Evolutionary conservation across 2,888 invertebrate species (phyloP), one percentile per base, ranked within the genome.

Genomic region (Troides helena): DNA sequence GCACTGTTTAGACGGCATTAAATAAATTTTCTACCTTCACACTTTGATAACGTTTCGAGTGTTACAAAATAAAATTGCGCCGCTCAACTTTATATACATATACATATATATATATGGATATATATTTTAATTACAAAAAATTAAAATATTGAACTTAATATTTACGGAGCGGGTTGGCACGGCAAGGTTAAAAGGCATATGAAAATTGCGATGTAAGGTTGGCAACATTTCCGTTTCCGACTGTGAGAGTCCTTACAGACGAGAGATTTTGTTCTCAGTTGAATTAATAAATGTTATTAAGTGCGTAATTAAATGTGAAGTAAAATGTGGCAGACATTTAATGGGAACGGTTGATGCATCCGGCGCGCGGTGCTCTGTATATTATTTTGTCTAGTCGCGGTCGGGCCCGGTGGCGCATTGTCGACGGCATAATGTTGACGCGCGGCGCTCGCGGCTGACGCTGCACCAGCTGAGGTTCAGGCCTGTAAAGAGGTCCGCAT

Each of bases 151-250:
- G 84, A 84, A 88, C 83, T 84, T 81, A 85, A 85, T 82, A 81
- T 80, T 78, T 82, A 81, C 81, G 78, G 65, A 78, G 82, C 82
- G 82, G 80, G 83, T 83, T 84, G 86, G 84, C 82, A 78, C 85
- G 85, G 81, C 80, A 84, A 87, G 85, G 89, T 90, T 87, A 92
- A 91, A 88, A 85, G 86, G 88, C 91, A 86, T 92, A 85, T 87
- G 81, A 83, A 81, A 89, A 92, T 91, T 92, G 91, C 92, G 92
- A 91, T 85, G 89, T 89, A 87, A 89, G 89, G 87, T 77, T 87
- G 83, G 86, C 79, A 88, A 86, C 86, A 88, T 89, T 90, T 85
- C 85, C 85, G 87, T 85, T 81, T 80, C 79, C 82, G 81, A 81
- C 77, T 80, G 80, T 85, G 83, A 89, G 90, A 84, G 91, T 88